These are phyloP conservation scores for Patella pellucida DNA, from an alignment of 2,888 invertebrate species.

Conservation along the genomic window DNA sequence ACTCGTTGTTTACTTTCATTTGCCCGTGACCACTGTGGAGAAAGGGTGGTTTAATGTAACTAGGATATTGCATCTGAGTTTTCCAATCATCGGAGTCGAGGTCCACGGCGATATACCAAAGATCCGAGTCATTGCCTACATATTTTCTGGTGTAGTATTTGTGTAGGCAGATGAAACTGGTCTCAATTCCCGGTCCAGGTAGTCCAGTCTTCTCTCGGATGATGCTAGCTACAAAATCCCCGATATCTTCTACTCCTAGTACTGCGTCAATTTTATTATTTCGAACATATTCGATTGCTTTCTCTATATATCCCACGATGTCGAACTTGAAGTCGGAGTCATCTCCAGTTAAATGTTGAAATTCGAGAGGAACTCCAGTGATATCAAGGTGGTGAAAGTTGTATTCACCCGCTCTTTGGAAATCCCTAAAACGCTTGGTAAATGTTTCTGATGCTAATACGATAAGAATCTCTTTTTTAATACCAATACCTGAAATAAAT, in stretches of 20 bases:
- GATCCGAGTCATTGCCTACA: not conserved
- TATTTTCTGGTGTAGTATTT: slow-evolving; percentile 3
- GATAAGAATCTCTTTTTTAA: not conserved
- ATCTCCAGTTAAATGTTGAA: too few relatives aligned
- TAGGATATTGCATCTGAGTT: not conserved
- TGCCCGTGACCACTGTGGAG: not conserved
- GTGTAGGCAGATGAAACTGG: not conserved
- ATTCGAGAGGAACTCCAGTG: not conserved
- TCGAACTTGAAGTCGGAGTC: not conserved
- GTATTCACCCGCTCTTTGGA: not conserved
- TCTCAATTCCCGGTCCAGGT: not conserved
- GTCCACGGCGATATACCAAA: not conserved
- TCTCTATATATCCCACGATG: not conserved
- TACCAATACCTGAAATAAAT: too few relatives aligned
- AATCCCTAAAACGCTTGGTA: not conserved
- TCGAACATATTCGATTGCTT: not conserved
- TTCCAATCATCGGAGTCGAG: not conserved
- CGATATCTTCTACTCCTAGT: not conserved
- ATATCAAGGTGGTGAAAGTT: not conserved
- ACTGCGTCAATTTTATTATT: not conserved
- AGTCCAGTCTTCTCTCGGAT: not conserved
- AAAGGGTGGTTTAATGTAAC: not conserved
- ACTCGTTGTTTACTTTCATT: not conserved
- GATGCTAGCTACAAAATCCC: not conserved
- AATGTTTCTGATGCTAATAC: not conserved